Conservation (phyloP, 2,888 invertebrate species). For the Drosophila subquinaria region DNA sequence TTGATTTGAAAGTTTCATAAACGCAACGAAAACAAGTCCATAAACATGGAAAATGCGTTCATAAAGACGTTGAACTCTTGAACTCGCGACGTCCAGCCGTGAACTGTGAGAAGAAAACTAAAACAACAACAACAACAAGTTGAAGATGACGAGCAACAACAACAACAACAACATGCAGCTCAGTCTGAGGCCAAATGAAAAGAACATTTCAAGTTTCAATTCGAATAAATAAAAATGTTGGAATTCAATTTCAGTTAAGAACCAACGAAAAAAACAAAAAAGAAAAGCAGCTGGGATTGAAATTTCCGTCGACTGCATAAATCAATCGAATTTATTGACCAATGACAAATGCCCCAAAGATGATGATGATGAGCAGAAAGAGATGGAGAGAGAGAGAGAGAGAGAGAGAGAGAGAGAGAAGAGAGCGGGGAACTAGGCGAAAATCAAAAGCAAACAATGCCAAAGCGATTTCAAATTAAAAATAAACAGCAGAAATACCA, state of each 20-base stretch:
- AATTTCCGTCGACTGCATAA: constrained; percentile 69
- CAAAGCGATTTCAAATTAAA: constrained; percentile 61
- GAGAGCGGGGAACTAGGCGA: constrained; percentile 37
- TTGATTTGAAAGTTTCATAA: constrained; percentile 4
- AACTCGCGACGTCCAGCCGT: constrained; percentile 61
- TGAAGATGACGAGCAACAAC: background rate
- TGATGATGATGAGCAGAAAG: constrained; percentile 23
- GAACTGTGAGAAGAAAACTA: constrained; percentile 44
- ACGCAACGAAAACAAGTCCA: constrained; percentile 38
- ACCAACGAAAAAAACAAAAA: constrained; percentile 7
- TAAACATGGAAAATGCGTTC: constrained; percentile 62
- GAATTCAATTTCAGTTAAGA: constrained; percentile 62
- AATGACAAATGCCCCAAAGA: constrained; percentile 72
- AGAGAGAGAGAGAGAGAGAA: background rate
- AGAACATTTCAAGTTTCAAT: constrained; percentile 58
- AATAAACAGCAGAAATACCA: constrained; percentile 34
- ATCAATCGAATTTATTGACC: constrained; percentile 83
- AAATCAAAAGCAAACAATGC: constrained; percentile 55
- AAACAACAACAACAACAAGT: constrained; percentile 7
- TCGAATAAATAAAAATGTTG: constrained; percentile 65
- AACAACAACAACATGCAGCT: constrained; percentile 25
- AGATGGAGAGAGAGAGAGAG: background rate
- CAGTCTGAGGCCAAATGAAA: constrained; percentile 38
- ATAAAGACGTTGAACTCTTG: constrained; percentile 71
- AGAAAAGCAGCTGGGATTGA: constrained; percentile 52